Conservation (phyloP, 1,140 invertebrate species). For the Mycetomoellerius zeteki region DNA sequence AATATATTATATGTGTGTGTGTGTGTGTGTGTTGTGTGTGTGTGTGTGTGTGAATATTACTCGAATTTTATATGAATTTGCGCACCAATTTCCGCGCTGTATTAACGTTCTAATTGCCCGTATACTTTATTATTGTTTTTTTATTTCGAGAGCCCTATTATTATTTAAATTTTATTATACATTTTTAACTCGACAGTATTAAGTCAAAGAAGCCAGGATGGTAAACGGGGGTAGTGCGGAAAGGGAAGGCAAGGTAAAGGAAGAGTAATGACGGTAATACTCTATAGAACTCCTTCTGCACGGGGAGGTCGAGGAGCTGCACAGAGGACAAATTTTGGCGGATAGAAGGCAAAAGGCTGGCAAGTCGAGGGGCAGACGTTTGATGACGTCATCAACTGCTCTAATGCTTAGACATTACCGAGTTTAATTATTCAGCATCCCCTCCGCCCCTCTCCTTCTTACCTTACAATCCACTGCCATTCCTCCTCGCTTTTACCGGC, state of each 20-base stretch:
- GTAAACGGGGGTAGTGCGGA: background rate
- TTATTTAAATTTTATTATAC: no score
- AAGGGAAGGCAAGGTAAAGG: conserved; percentile 11
- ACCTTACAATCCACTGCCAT: conserved; percentile 45
- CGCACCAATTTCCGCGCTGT: no score
- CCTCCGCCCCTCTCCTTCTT: background rate
- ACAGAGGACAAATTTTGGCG: conserved; percentile 65
- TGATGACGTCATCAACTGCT: conserved; percentile 81
- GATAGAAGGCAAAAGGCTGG: conserved; percentile 40
- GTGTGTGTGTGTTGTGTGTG: no score
- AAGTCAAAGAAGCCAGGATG: conserved; percentile 28
- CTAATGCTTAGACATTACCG: conserved; percentile 79
- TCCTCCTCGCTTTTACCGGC: conserved; percentile 50
- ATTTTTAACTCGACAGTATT: conserved; percentile 67
- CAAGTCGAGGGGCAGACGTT: conserved; percentile 62
- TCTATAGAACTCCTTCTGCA: conserved; percentile 55
- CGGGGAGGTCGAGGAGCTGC: conserved; percentile 45
- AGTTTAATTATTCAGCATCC: conserved; percentile 78
- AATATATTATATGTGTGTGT: no score
- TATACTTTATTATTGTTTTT: no score
- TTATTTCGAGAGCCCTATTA: no score
- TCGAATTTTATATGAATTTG: no score
- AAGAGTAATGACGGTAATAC: conserved; percentile 71
- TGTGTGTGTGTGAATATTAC: no score
- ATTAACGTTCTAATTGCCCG: no score